Conservation (phyloP, 2,888 invertebrate genomes). For the Endomychus coccineus region DNA sequence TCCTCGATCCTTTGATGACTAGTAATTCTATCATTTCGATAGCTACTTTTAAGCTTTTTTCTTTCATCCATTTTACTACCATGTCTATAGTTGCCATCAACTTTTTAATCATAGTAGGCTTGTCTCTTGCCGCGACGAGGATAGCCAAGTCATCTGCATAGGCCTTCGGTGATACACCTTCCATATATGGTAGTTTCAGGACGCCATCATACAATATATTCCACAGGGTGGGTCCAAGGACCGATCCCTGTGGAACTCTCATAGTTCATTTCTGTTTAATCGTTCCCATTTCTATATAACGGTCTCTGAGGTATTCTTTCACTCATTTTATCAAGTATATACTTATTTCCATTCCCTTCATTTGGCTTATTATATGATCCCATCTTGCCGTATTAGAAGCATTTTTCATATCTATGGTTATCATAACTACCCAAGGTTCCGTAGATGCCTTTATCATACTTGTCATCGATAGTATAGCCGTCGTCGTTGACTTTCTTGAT, state of each 20-base stretch:
- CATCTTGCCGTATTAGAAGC: slow-evolving; percentile 1
- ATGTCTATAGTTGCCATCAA: background rate
- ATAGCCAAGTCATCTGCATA: slow-evolving; percentile 3
- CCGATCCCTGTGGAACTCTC: slow-evolving; percentile 1
- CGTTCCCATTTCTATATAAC: background rate
- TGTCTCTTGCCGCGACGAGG: too few species aligned
- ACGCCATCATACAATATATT: slow-evolving; percentile 1
- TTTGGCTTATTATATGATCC: background rate
- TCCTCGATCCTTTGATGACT: background rate
- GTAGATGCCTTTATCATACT: background rate
- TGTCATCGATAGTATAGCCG: background rate
- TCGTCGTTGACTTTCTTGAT: too few species aligned
- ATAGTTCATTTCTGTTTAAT: background rate
- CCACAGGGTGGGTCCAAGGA: background rate
- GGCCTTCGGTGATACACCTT: background rate
- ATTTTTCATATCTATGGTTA: slow-evolving; percentile 2
- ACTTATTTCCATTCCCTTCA: slow-evolving; percentile 3
- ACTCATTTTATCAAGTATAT: slow-evolving; percentile 1
- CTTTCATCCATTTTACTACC: background rate
- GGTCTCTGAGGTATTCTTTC: slow-evolving; percentile 1
- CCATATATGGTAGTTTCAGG: background rate
- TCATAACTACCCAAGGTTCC: background rate
- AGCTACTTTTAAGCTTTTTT: background rate
- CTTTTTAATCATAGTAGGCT: too few species aligned
- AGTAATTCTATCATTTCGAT: background rate